These are phyloP conservation scores for Columba livia DNA, from an alignment of 2,113 vertebrate genomes.

Conservation along the genomic window DNA sequence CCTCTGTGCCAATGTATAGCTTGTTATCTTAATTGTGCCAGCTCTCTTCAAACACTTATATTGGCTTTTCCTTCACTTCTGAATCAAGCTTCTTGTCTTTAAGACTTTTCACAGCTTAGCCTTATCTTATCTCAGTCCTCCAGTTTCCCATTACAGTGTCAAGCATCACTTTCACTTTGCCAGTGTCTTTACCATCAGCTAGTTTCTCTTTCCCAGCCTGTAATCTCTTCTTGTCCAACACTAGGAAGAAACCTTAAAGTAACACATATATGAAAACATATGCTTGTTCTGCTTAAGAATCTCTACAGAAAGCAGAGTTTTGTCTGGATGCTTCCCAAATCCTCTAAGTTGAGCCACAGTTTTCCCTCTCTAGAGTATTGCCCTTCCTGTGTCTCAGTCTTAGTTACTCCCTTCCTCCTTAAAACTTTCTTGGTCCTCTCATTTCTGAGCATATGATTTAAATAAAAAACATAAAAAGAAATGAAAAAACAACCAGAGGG, in stretches of 20 bases:
- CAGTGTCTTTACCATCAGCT: not conserved
- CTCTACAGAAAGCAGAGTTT: not conserved
- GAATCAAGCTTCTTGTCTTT: not conserved
- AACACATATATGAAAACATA: not conserved
- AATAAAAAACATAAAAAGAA: not conserved
- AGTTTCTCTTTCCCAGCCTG: constrained; percentile 4
- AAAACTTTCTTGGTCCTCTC: not conserved
- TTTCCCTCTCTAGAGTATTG: not conserved
- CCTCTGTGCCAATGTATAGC: not conserved
- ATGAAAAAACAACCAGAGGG: not conserved
- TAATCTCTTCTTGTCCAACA: not conserved
- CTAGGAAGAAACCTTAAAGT: not conserved
- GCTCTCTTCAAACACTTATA: not conserved
- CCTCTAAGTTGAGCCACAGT: not conserved
- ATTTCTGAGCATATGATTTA: not conserved
- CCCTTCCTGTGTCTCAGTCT: constrained; percentile 1
- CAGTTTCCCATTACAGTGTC: constrained; percentile 6
- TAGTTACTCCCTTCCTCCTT: constrained; percentile 48
- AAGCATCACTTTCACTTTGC: constrained; percentile 39
- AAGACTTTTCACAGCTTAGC: not conserved
- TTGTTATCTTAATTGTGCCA: not conserved
- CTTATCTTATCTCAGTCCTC: constrained; percentile 43
- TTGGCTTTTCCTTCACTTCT: not conserved
- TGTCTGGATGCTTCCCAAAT: not conserved
- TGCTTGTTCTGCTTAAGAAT: not conserved